Evolutionary conservation across 2,888 invertebrate species (phyloP), one percentile per base, ranked within the genome.

Genomic region (Conops quadrifasciatus): DNA sequence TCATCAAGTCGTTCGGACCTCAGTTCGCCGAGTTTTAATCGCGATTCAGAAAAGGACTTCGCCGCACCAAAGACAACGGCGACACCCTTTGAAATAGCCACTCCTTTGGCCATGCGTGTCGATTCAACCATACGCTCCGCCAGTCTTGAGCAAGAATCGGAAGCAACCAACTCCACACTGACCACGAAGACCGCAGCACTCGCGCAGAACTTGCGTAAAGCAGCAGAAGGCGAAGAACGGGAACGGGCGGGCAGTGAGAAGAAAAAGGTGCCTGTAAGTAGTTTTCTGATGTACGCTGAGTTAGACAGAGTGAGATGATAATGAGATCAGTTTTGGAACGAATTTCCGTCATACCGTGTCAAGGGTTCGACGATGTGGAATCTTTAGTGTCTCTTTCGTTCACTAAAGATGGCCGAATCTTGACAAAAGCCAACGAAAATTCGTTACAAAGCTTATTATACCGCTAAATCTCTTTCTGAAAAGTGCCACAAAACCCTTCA

Each of bases 1-100:
- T 92, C 91, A 0, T 94, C 93, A 45, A 91, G 89, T 78, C 90
- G 91, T 77, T 91, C 91, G 11, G 91, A 91, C 80, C 83, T 91
- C 2, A 91, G 91, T 78, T 91, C 91, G 47, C 91, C 91, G 1
- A 90, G 91, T 67, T 91, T 91, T 75, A 91, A 91, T 82, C 87
- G 90, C 63, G 91, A 91, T 78, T 91, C 91, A 0, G 91, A 92
- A 77, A 85, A 90, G 75, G 91, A 91, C 79, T 89, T 90, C 75
- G 89, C 88, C 67, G 85, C 87, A 0, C 88, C 88, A 74, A 80
- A 79, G 21, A 85, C 83, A 75, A 77, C 78, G 1, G 86, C 85
- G 68, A 74, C 74, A 2, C 72, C 81, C 26, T 82, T 81, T 30
- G 82, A 83, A 51, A 77, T 84, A 63, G 79, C 81, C 26, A 81